Conservation (phyloP, 2,888 invertebrate genomes). For the Scaptomyza polygonia region DNA sequence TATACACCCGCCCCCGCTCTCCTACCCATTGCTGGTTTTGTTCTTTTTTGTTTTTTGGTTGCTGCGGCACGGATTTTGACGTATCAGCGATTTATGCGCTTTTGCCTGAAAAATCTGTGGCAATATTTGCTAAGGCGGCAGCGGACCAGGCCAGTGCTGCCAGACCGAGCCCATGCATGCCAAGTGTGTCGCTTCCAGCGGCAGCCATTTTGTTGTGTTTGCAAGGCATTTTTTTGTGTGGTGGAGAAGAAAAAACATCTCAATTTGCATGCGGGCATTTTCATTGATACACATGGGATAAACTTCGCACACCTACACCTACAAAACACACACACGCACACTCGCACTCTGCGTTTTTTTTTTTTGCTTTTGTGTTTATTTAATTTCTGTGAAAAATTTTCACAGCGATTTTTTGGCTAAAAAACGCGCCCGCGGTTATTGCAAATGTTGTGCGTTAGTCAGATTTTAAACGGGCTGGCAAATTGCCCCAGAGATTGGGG, state of each 20-base stretch:
- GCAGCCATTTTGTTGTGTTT: conserved; percentile 71
- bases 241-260: background rate
- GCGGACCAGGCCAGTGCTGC: conserved; percentile 9
- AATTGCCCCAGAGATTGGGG: background rate
- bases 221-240: conserved; percentile 49
- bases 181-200: conserved; percentile 58
- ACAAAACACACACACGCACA: conserved; percentile 1
- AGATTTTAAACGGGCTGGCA: conserved; percentile 68
- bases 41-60: background rate
- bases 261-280: conserved; percentile 54
- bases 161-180: conserved; percentile 62
- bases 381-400: conserved; percentile 74
- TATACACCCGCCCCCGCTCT: background rate
- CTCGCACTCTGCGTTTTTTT: too few relatives aligned
- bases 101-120: conserved; percentile 76
- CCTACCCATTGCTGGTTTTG: background rate
- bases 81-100: conserved; percentile 80
- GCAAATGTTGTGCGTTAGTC: conserved; percentile 78
- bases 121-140: conserved; percentile 68
- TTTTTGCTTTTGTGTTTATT: conserved; percentile 72
- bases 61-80: conserved; percentile 54
- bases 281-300: conserved; percentile 55
- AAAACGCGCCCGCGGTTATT: conserved; percentile 71
- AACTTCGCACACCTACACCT: background rate
- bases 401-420: conserved; percentile 65